A percentile compares a stretch with the other conserved stretches of the same genome.
These are phyloP conservation scores for Sclerurus mexicanus DNA, from an alignment of 2,113 vertebrate genomes.

Conservation along the genomic window DNA sequence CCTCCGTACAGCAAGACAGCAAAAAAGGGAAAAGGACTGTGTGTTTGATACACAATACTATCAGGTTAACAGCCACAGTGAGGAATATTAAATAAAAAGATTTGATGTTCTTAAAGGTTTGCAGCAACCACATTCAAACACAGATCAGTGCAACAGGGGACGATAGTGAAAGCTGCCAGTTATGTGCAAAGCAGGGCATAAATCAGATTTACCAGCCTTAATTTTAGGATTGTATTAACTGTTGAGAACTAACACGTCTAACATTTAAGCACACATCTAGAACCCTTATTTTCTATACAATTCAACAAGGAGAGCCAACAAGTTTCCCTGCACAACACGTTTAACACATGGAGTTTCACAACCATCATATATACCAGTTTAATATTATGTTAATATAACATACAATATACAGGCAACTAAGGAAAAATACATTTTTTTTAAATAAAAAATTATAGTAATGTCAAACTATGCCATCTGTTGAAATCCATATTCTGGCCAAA, in stretches of 20 bases:
- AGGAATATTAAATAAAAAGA: neutral
- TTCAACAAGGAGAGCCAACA: neutral
- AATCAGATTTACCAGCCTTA: neutral
- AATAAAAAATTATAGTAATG: conserved; percentile 41
- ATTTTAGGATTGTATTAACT: neutral
- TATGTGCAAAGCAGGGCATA: conserved; percentile 49
- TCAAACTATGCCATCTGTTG: conserved; percentile 33
- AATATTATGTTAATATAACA: conserved; percentile 64
- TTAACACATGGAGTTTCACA: conserved; percentile 19
- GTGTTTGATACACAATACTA: neutral
- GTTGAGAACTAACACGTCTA: conserved; percentile 15
- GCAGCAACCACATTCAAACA: conserved; percentile 14
- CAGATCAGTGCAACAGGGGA: conserved; percentile 17
- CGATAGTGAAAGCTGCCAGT: conserved; percentile 4
- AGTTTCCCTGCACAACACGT: neutral
- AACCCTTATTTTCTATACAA: neutral
- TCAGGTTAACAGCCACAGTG: neutral
- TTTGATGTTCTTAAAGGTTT: neutral
- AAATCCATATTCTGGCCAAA: conserved; percentile 41
- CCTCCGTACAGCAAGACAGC: neutral
- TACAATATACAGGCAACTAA: conserved; percentile 49
- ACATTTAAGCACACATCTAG: neutral
- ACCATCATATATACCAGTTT: neutral
- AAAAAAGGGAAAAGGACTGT: neutral
- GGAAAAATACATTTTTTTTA: conserved; percentile 43